Evolutionary conservation across 2,113 vertebrate genomes (phyloP), one percentile per base, ranked within the genome.

Genomic region (Guaruba guarouba): DNA sequence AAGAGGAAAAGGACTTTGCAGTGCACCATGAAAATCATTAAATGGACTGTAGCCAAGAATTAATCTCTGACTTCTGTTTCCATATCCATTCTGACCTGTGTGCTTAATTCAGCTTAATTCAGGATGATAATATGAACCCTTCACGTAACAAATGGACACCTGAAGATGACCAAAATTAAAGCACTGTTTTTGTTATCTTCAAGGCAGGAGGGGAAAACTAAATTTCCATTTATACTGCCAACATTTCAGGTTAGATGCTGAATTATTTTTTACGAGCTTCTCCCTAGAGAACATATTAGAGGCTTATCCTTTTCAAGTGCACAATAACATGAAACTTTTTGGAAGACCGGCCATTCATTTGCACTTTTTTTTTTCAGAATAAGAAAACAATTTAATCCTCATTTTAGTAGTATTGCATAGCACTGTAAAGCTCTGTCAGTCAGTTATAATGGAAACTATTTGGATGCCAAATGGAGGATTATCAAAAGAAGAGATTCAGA

Each of bases 391-490:
- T 64, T 62, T 70, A 49, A 88, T 70, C 55, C 63, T 86, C 14
- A 48, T 88, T 96, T 88, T 64, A 81, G 44, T 54, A 15, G 2
- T 37, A 68, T 90, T 93, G 84, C 39, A 48, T 31, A 90, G 43
- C 44, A 61, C 20, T 78, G 12, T 46, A 88, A 93, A 95, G 16
- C 49, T 87, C 80, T 92, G 37, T 88, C 82, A 93, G 48, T 70
- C 61, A 90, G 22, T 80, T 92, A 69, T 64, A 96, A 88, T 81
- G 61, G 51, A 90, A 96, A 86, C 24, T 67, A 77, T 93, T 68
- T 92, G 37, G 43, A 83, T 92, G 71, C 27, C 85, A 96, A 94
- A 94, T 83, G 82, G 87, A 76, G 49, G 81, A 94, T 97, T 90
- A 92, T 79, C 7, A 16, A 43, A 16, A 43, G 43, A 43, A 43